Evolutionary conservation across 2,797 vertebrate species (phyloP), one percentile per base, ranked within the genome.

Genomic region (Rhyacichthys aspro): DNA sequence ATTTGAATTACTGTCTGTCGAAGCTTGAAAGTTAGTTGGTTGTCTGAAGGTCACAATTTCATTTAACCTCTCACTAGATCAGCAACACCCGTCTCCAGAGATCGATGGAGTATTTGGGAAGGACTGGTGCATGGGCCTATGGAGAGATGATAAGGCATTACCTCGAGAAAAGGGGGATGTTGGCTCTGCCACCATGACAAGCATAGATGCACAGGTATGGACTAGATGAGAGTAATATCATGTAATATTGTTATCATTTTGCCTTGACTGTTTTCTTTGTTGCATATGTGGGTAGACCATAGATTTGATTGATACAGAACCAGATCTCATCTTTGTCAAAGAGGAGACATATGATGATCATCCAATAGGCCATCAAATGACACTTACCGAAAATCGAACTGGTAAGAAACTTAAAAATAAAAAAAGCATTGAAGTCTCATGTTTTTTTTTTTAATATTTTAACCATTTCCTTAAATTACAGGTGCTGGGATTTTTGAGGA

Each of bases 51-150:
- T 55, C 9, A 44, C 8, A 42, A 9, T 44, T 48, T 68, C 6
- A 28, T 8, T 5, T 49, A 16, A 58, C 60, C 48, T 32, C 58
- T 37, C 63, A 84, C 50, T 70, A 88, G 88, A 88, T 60, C 85
- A 65, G 55, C 81, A 86, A 32, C 88, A 76, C 17, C 17, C 57
- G 54, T 68, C 70, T 47, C 91, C 89, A 28, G 86, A 90, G 48
- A 91, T 93, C 6, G 90, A 93, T 2, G 88, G 90, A 9, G 90
- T 93, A 1, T 93, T 91, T 76, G 91, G 91, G 1, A 93, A 93
- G 64, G 92, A 94, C 70, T 93, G 91, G 91, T 93, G 92, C 76
- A 89, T 92, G 84, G 83, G 91, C 63, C 81, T 92, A 42, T 93
- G 92, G 93, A 86, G 87, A 68, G 90, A 92, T 7, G 91, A 91